Conservation (phyloP, 2,113 vertebrate genomes). For the Gymnorhina tibicen region DNA sequence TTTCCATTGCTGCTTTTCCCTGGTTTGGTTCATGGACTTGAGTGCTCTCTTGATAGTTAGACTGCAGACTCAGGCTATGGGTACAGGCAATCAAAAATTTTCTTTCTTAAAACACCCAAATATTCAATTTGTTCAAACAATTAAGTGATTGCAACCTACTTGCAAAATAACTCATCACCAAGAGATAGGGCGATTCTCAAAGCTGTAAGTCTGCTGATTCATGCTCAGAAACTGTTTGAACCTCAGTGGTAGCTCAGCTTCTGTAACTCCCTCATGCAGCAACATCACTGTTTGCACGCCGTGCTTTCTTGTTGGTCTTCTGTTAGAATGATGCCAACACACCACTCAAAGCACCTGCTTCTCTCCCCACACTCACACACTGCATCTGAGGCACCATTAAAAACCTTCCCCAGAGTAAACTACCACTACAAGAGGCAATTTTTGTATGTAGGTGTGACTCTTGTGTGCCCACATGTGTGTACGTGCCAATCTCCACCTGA, state of each 20-base stretch:
- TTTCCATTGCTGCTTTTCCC: background rate
- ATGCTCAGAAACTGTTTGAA: background rate
- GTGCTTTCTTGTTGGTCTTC: background rate
- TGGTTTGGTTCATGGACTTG: background rate
- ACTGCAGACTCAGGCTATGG: background rate
- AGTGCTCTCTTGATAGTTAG: fast-evolving
- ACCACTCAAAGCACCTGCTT: background rate
- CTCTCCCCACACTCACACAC: background rate
- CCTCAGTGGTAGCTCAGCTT: background rate
- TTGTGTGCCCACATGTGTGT: fast-evolving
- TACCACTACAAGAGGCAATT: background rate
- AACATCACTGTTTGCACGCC: background rate
- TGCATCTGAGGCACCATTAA: background rate
- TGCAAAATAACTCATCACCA: background rate
- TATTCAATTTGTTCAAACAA: background rate
- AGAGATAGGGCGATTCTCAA: background rate
- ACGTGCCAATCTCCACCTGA: fast-evolving
- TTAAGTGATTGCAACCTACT: background rate
- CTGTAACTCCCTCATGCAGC: background rate
- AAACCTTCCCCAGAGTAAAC: background rate
- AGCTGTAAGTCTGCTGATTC: background rate
- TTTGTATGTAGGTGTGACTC: background rate
- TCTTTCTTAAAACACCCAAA: background rate
- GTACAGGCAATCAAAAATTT: fast-evolving
- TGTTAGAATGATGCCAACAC: background rate